These are phyloP conservation scores for Tetragnatha versicolor DNA, from an alignment of 1,140 invertebrate genomes.

Conservation along the genomic window DNA sequence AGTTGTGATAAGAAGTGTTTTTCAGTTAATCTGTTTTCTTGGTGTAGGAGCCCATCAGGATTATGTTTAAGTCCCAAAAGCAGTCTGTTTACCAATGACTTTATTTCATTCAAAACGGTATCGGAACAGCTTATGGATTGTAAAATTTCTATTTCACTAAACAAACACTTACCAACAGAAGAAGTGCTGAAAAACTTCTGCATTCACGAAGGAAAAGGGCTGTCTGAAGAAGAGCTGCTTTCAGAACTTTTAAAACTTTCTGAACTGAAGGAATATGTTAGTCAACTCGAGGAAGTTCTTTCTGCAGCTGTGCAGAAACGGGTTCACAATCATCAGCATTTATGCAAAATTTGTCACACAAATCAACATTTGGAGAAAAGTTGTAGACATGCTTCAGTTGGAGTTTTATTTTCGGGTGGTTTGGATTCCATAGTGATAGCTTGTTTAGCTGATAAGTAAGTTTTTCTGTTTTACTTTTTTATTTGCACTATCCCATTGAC, in stretches of 20 bases:
- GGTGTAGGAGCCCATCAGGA: slow-evolving; percentile 57
- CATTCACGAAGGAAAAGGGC: not conserved
- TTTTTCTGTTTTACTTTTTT: not conserved
- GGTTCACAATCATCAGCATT: slow-evolving; percentile 71
- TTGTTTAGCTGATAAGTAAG: slow-evolving; percentile 74
- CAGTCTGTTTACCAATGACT: not conserved
- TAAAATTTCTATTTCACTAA: slow-evolving; percentile 1
- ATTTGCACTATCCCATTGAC: too few relatives aligned
- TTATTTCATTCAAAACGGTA: too few relatives aligned
- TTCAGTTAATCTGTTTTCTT: slow-evolving; percentile 60
- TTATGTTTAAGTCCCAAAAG: not conserved
- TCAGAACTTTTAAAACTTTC: not conserved
- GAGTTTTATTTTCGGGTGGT: slow-evolving; percentile 93
- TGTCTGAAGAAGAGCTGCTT: not conserved
- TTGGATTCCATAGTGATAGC: slow-evolving; percentile 92
- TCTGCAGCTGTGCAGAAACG: slow-evolving; percentile 72
- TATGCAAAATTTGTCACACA: slow-evolving; percentile 71
- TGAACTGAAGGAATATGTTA: slow-evolving; percentile 61
- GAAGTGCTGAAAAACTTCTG: not conserved
- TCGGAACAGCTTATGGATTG: not conserved
- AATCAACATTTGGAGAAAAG: not conserved
- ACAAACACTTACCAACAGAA: slow-evolving; percentile 16
- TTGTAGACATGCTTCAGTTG: slow-evolving; percentile 77
- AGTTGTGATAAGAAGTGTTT: slow-evolving; percentile 24
- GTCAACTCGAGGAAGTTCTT: slow-evolving; percentile 69